Conservation (phyloP, 2,797 vertebrate species). For the Holocentrus rufus region DNA sequence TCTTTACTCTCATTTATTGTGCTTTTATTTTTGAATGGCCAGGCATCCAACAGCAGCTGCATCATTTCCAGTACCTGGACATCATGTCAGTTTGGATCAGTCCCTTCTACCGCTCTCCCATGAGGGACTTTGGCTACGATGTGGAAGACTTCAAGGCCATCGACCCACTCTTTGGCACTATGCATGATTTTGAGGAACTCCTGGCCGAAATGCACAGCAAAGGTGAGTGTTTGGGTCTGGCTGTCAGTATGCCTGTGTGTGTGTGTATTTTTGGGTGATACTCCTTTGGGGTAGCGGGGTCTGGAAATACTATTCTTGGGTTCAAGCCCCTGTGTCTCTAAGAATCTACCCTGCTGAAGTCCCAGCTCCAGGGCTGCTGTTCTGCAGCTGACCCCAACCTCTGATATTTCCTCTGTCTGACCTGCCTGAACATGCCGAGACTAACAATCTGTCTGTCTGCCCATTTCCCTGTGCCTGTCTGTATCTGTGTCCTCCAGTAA, state of each 20-base stretch:
- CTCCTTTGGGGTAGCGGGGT: background rate
- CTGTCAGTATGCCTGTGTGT: background rate
- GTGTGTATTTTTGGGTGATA: background rate
- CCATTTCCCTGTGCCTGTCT: background rate
- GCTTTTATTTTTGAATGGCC: constrained; percentile 10
- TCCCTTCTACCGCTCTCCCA: constrained; percentile 91
- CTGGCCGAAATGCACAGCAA: constrained; percentile 88
- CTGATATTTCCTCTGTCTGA: background rate
- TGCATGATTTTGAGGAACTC: constrained; percentile 92
- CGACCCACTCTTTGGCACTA: constrained; percentile 93
- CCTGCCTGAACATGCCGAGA: too few species aligned
- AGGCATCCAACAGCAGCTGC: constrained; percentile 92
- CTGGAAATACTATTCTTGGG: too few species aligned
- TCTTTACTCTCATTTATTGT: too few species aligned
- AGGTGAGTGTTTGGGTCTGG: constrained; percentile 76
- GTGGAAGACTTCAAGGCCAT: constrained; percentile 91
- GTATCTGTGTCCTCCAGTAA: background rate
- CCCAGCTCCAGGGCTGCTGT: background rate
- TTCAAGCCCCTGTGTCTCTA: background rate
- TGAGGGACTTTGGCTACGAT: constrained; percentile 91
- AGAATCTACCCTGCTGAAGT: background rate
- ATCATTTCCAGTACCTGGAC: constrained; percentile 88
- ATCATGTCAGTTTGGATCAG: constrained; percentile 93
- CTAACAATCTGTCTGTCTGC: background rate
- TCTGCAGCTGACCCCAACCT: background rate